A percentile compares a stretch with the other conserved stretches of the same genome.
Conservation (phyloP, 2,888 invertebrate species). For the Hypena proboscidalis region DNA sequence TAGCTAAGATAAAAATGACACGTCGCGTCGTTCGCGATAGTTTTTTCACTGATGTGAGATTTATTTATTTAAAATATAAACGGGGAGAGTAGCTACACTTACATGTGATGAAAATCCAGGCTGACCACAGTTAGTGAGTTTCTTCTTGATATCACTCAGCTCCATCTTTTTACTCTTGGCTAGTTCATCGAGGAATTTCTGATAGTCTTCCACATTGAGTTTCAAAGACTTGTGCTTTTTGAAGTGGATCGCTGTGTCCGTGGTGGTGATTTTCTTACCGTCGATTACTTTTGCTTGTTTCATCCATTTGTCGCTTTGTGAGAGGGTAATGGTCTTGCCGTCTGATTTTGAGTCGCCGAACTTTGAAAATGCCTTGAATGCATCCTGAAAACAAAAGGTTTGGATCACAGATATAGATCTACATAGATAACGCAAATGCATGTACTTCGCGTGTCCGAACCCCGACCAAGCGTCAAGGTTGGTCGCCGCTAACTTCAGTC, state of each 20-base stretch:
- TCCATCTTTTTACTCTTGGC: conserved; percentile 94
- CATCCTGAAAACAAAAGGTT: conserved; percentile 84
- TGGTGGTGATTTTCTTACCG: conserved; percentile 93
- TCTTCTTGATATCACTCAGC: conserved; percentile 90
- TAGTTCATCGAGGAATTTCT: conserved; percentile 93
- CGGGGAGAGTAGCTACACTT: too few relatives aligned
- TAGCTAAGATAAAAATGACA: too few relatives aligned
- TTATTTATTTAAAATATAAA: too few relatives aligned
- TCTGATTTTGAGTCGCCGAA: conserved; percentile 95
- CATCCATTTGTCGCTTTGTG: conserved; percentile 97
- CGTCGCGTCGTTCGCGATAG: too few relatives aligned
- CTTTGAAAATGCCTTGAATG: conserved; percentile 92
- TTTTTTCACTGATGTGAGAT: too few relatives aligned
- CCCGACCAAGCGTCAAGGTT: too few relatives aligned
- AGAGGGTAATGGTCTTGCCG: conserved; percentile 93
- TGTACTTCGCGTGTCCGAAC: too few relatives aligned
- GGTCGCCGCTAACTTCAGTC: too few relatives aligned
- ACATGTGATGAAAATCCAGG: conserved; percentile 86
- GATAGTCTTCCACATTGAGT: conserved; percentile 91
- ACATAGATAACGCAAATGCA: too few relatives aligned
- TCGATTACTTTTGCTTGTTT: conserved; percentile 94
- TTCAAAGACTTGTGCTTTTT: conserved; percentile 94
- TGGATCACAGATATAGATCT: too few relatives aligned
- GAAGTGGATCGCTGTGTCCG: conserved; percentile 95
- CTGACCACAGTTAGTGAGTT: conserved; percentile 91